Base-by-base conservation (phyloP, 2,888 invertebrate species). In the Capitulum mitella region DNA sequence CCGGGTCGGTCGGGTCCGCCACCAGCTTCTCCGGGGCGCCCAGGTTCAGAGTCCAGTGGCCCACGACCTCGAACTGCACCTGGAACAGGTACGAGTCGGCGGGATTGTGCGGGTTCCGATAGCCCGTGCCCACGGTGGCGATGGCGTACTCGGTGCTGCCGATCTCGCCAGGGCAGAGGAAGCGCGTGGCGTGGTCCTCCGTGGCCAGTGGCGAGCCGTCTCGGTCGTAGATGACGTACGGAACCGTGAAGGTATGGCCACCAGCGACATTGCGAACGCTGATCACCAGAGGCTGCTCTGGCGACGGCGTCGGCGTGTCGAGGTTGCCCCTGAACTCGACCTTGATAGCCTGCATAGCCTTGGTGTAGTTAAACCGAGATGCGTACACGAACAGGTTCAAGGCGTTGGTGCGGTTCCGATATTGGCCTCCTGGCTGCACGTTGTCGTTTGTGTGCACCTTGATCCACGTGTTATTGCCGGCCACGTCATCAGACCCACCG, bases 121-220 rank as follows among this genome's bases (percentile, higher is more conserved):
- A 26, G 26, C 37, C 34, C 16, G 51, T 70, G 26, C 70, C 70
- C 22, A 70, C 70, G 37, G 19, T 70, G 26, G 34, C 40, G 80
- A 78, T 19, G 74, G 54, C 51, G 46, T 80, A 16, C 80, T 54
- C 58, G 77, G 77, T 10, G 78, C 51, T 19, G 78, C 77, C 54
- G 77, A 78, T 32, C 81, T 64, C 14, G 78, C 61, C 37, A 79
- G 77, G 74, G 79, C 81, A 16, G 75, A 79, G 22, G 78, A 78
- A 3, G 61, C 79, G 48, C 80, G 79, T 12, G 80, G 77, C 77
- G 79, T 79, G 29, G 82, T 83, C 54, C 85, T 84, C 29, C 94
- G 92, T 16, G 94, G 92, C 89, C 0, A 94, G 94, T 84, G 94
- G 94, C 85, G 96, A 95, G 2, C 97, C 95, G 85, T 96, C 97